These are phyloP conservation scores for Ypsolopha sequella DNA, from an alignment of 2,888 invertebrate species.

Conservation along the genomic window DNA sequence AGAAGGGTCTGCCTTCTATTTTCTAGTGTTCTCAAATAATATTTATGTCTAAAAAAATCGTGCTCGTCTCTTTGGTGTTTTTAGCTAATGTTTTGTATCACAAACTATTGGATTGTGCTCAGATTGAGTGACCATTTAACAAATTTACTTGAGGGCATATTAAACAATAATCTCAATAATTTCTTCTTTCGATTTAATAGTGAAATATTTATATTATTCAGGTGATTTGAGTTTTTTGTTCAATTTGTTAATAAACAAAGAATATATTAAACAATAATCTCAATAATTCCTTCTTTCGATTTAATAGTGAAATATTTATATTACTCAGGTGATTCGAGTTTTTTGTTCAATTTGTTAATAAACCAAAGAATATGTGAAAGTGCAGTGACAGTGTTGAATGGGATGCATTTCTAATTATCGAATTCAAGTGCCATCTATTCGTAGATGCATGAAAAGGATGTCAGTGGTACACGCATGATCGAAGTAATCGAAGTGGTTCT, in stretches of 20 bases:
- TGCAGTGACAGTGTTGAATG: too few relatives aligned
- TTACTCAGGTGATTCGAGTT: background rate
- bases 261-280: background rate
- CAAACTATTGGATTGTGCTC: slow-evolving; percentile 19
- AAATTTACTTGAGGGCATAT: background rate
- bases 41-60: too few relatives aligned
- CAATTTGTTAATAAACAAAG: too few relatives aligned
- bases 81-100: background rate
- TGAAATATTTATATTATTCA: background rate
- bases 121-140: slow-evolving; percentile 31
- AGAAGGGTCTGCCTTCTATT: background rate
- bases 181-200: background rate
- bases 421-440: too few relatives aligned
- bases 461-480: too few relatives aligned
- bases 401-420: too few relatives aligned
- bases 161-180: background rate
- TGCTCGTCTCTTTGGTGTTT: background rate
- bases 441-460: too few relatives aligned
- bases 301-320: background rate
- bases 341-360: background rate
- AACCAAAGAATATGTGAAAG: too few relatives aligned
- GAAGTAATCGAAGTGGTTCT: too few relatives aligned
- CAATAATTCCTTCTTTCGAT: background rate
- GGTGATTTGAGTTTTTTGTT: background rate
- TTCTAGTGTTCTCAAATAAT: background rate